phyloP scores from a whole-genome alignment of 2,797 vertebrate genomes.

The Onychomys arenicola region DNA sequence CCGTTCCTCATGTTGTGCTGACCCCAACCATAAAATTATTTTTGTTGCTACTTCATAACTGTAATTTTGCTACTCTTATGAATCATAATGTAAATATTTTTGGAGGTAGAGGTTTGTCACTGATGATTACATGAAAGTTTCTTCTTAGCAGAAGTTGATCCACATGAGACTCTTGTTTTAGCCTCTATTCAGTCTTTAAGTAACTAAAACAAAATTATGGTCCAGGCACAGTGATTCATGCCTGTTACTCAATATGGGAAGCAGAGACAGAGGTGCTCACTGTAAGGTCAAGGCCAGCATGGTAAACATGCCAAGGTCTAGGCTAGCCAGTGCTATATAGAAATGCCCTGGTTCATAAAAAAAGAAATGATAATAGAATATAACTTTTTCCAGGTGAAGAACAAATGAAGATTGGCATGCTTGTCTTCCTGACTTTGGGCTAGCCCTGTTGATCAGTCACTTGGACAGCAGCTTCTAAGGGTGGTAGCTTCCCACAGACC shows the following conservation, averaged over 20 bases:
- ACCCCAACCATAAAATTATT: not conserved
- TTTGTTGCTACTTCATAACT: not conserved
- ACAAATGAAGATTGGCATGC: constrained; percentile 75
- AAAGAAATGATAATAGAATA: constrained; percentile 84
- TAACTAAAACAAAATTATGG: constrained; percentile 87
- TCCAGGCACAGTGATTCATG: not conserved
- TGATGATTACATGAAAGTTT: constrained; percentile 14
- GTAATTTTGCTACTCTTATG: not conserved
- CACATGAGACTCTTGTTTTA: constrained; percentile 80
- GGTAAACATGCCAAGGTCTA: not conserved
- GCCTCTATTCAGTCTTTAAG: constrained; percentile 86
- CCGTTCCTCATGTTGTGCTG: not conserved
- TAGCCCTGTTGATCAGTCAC: not conserved
- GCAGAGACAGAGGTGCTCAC: not conserved
- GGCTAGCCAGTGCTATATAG: not conserved
- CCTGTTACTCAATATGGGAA: not conserved
- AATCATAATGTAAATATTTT: not conserved
- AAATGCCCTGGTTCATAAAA: not conserved
- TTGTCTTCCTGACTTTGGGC: not conserved
- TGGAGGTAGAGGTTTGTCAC: not conserved
- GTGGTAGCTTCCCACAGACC: not conserved
- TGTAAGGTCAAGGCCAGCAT: not conserved
- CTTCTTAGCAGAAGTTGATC: constrained; percentile 79
- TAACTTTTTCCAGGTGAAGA: constrained; percentile 78
- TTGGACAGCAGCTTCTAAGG: not conserved